Evolutionary conservation across 2,797 vertebrate genomes (phyloP).

Genomic region (Falco columbarius): DNA sequence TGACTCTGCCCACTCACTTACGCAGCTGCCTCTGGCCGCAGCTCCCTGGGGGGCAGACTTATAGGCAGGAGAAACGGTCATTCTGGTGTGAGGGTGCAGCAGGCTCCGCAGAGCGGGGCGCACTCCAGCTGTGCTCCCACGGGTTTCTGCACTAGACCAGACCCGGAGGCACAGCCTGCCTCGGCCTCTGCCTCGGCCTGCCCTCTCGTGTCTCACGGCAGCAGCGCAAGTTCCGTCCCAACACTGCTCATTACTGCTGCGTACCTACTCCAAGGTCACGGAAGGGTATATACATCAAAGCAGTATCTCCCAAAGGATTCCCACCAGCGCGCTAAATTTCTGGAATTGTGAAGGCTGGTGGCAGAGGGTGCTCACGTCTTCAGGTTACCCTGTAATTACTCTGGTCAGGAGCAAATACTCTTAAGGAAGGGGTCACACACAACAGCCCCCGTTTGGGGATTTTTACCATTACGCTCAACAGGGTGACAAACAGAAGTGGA

Average conservation of each 20-base stretch:
- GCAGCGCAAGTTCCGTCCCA: background rate
- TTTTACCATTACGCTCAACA: background rate
- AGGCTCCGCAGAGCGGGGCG: background rate
- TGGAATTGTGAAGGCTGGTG: background rate
- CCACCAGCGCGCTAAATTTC: background rate
- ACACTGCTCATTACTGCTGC: fast-evolving
- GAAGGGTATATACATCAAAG: background rate
- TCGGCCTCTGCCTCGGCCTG: background rate
- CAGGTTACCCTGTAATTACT: background rate
- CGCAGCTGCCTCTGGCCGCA: background rate
- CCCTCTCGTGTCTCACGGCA: background rate
- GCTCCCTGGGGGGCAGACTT: background rate
- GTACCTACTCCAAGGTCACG: background rate
- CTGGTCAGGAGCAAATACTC: background rate
- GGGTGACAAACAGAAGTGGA: background rate
- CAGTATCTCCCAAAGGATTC: background rate
- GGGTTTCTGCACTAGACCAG: background rate
- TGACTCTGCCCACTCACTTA: background rate
- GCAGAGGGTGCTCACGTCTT: background rate
- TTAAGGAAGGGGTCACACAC: background rate
- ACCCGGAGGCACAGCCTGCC: background rate
- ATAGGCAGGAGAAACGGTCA: background rate
- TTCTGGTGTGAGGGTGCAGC: background rate
- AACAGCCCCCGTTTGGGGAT: background rate
- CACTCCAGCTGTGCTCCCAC: background rate